Evolutionary conservation across 2,113 vertebrate genomes (phyloP), one percentile per base, ranked within the genome.

Genomic region (Cacatua alba): DNA sequence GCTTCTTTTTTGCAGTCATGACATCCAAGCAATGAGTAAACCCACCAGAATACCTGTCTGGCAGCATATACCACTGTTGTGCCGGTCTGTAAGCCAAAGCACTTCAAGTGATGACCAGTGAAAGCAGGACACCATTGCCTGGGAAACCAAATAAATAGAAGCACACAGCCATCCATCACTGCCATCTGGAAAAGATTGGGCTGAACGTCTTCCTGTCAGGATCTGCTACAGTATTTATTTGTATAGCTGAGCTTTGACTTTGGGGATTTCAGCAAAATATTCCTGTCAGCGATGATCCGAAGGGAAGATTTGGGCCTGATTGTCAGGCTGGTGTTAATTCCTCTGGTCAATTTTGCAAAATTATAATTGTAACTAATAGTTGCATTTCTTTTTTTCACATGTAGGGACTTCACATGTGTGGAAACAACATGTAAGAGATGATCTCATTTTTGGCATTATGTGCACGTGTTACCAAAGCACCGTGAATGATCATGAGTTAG

Each of bases 151-250:
- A 98, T 98, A 98, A 98, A 98, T 96, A 98, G 98, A 98, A 99
- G 97, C 97, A 98, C 97, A 98, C 98, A 97, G 97, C 98, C 98
- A 99, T 99, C 98, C 98, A 98, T 99, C 96, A 98, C 97, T 99
- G 98, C 98, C 99, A 99, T 99, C 99, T 99, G 99, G 99, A 99
- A 99, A 97, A 98, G 98, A 99, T 99, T 98, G 98, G 97, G 92
- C 88, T 96, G 97, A 98, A 98, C 96, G 97, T 98, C 97, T 98
- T 98, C 98, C 97, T 97, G 98, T 97, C 95, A 97, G 97, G 97
- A 97, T 98, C 97, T 97, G 97, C 98, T 98, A 96, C 97, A 82
- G 57, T 98, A 98, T 99, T 99, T 99, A 98, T 99, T 99, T 99
- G 98, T 98, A 96, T 98, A 98, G 98, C 98, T 98, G 98, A 98